Base-by-base conservation (phyloP, 2,888 invertebrate genomes). In the Oligia fasciuncula region DNA sequence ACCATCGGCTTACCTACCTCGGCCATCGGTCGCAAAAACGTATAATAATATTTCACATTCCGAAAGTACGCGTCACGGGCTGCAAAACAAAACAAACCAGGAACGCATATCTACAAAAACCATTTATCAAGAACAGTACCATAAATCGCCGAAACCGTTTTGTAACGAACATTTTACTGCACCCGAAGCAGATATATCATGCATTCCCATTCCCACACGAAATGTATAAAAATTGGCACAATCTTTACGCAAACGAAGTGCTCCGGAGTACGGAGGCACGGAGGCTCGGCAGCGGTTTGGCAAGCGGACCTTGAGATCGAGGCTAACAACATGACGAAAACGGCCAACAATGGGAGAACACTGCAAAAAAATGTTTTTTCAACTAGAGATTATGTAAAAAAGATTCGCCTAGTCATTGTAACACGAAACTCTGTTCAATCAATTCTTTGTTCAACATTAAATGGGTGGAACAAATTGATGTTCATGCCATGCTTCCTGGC, bases 241-340 rank as follows among this genome's bases (percentile, higher is more conserved):
- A 78, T 77, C 75, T 85, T 87, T 87, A 79, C 87, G 89, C 80
- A 90, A 90, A 87, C 88, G 63, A 82, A 83, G 76, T 49, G 79
- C 73, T 57, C 23, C 69, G 69, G 35, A 51, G 83, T 57, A 35
- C 69, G 69, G 35, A 51, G 83, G 83, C 83, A 68, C 85, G 72
- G 77, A 87, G 85, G 85, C 77, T 77, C 81, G 73, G 70, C 80
- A 88, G 76, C 77, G 72, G 83, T 90, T 91, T 87, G 83, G 87
- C 86, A 90, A 91, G 82, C 82, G 40, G 82, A 85, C 91, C 91
- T 91, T 91, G 91, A 81, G 73, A 71, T 81, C 87, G 89, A 91
- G 91, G 91, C 73, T 85, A 85, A 81, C 88, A 85, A 81, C 88
- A 85, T 90, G 90, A 89, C 88, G 90, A 90, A 91, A 91, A 87